phyloP scores from a whole-genome alignment of 2,888 invertebrate genomes.

The Synergus umbraculus region DNA sequence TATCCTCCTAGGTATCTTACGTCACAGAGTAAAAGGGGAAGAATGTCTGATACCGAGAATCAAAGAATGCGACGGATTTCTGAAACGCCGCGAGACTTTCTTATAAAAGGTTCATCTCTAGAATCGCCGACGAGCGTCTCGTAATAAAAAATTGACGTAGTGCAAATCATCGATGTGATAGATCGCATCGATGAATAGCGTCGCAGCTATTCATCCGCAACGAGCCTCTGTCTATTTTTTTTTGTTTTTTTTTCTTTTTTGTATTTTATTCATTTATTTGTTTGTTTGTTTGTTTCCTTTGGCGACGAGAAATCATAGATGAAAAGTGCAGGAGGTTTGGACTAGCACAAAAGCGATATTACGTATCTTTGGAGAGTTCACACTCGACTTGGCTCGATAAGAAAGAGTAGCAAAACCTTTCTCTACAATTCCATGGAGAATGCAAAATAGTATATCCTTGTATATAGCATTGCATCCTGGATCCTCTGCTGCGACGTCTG shows the following conservation, averaged over 20 bases:
- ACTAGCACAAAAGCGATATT: conserved; percentile 34
- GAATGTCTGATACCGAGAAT: conserved; percentile 69
- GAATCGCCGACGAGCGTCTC: conserved; percentile 48
- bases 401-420: conserved; percentile 44
- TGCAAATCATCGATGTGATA: conserved; percentile 43
- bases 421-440: conserved; percentile 39
- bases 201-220: conserved; percentile 11
- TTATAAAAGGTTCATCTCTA: conserved; percentile 32
- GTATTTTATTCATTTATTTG: conserved; percentile 18
- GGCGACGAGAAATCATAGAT: conserved; percentile 4
- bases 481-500: conserved; percentile 41
- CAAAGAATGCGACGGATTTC: conserved; percentile 41
- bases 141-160: conserved; percentile 54
- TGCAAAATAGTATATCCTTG: conserved; percentile 22
- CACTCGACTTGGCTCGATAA: conserved; percentile 10
- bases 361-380: conserved; percentile 16
- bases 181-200: conserved; percentile 23
- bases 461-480: conserved; percentile 8
- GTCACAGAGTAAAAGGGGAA: conserved; percentile 60
- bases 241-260: neutral
- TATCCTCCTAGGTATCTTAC: conserved; percentile 66
- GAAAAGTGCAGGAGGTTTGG: conserved; percentile 17
- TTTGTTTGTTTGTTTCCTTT: neutral
- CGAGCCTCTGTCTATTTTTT: conserved; percentile 8
- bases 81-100: conserved; percentile 62